phyloP scores from a whole-genome alignment of 1,140 invertebrate genomes.

The Trissolcus basalis region DNA sequence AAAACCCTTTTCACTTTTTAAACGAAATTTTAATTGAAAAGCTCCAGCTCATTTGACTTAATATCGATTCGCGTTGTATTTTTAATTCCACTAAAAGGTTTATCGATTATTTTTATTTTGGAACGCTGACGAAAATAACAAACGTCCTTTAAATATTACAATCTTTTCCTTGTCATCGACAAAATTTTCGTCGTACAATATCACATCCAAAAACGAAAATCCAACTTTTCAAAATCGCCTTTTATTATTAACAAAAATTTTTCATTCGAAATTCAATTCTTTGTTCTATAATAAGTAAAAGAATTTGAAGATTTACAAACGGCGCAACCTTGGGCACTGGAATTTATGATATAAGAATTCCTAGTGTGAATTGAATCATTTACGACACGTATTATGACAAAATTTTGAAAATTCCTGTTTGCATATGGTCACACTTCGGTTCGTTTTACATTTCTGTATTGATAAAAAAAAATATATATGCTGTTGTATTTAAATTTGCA shows the following conservation, averaged over 20 bases:
- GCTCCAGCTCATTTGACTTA: no score
- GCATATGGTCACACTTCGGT: slow-evolving; percentile 1
- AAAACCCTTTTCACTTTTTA: no score
- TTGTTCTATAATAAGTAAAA: no score
- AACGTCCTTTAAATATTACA: no score
- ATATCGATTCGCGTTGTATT: slow-evolving; percentile 17
- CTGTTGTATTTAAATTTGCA: slow-evolving; percentile 23
- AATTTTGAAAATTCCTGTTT: neutral
- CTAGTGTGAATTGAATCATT: neutral
- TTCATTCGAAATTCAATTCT: no score
- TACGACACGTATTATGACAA: no score
- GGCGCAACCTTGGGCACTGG: neutral
- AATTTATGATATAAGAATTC: neutral
- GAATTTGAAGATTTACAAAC: neutral
- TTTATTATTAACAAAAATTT: no score
- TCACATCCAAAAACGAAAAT: no score
- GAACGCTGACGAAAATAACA: neutral
- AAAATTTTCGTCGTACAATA: no score
- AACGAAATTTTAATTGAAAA: no score
- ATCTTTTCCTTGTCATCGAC: no score
- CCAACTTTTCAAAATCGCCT: no score
- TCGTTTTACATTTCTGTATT: slow-evolving; percentile 1
- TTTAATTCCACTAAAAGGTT: neutral
- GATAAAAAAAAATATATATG: slow-evolving; percentile 20
- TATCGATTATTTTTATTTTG: slow-evolving; percentile 33